Base-by-base conservation (phyloP, 2,113 vertebrate genomes). In the Oxyruncus cristatus region DNA sequence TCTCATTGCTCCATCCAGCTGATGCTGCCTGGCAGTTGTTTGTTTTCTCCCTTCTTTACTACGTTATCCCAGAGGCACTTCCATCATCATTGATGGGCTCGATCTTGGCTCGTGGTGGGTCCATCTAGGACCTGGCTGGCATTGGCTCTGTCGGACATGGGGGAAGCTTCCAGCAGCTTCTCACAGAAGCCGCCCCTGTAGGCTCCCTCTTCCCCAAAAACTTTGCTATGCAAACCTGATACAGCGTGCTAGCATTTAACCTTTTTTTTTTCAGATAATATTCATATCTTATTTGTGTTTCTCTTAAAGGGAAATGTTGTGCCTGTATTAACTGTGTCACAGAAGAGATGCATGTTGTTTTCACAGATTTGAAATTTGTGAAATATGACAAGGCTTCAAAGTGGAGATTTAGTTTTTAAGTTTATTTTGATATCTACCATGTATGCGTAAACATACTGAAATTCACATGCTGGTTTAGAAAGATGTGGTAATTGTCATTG, bases 381-480 rank as follows among this genome's bases (percentile, higher is more conserved):
- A n/a, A n/a, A 8, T 27, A 32, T 52, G 50, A 3, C 5, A 72
- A 18, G 19, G n/a, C 58, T 85, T 81, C 37, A 8, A 44, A 47
- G 22, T 20, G 11, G 32, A 71, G 13, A 50, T 85, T 74, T 66
- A 1, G 7, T 58, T 86, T n/a, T 32, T 6, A 23, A 42, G 19
- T 85, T 71, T 75, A 22, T 66, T 92, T 70, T 18, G 12, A 3
- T 72, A 22, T 22, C 46, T 78, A 8, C 37, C 6, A 0, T 30
- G 39, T 22, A 6, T 55, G 14, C 1, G 1, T 33, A 47, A 66
- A 33, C 0, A 0, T 27, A 33, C 10, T 73, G 61, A 65, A 89
- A 67, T 83, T 80, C 93, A 55, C 24, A 6, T 55, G 30, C 20
- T 73, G 14, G 41, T 86, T 77, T 68, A 65, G n/a, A 81, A 41